Percentiles rank a stretch among this genome's conserved stretches.
phyloP scores from a whole-genome alignment of 2,797 vertebrate genomes.

The Halcyon smyrnensis region DNA sequence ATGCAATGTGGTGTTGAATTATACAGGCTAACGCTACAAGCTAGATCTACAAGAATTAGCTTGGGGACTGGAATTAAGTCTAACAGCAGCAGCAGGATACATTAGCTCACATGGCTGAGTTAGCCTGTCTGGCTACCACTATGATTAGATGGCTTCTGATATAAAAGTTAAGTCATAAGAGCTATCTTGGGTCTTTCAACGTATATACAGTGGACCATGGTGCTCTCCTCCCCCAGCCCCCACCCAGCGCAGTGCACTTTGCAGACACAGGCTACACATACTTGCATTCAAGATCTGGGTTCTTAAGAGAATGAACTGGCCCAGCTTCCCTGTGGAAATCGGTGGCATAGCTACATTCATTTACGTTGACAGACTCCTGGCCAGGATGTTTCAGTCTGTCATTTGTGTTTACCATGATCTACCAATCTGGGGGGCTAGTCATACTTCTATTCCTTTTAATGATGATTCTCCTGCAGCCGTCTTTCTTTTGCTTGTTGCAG shows the following conservation, averaged over 20 bases:
- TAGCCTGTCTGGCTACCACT: slow-evolving; percentile 11
- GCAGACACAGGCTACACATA: background rate
- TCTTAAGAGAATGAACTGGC: slow-evolving; percentile 2
- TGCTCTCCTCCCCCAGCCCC: background rate
- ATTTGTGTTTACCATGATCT: slow-evolving; percentile 30
- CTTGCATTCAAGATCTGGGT: background rate
- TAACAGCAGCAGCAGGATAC: slow-evolving; percentile 19
- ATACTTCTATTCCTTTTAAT: slow-evolving; percentile 29
- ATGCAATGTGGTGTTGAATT: slow-evolving; percentile 28
- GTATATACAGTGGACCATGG: accelerated
- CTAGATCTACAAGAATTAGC: slow-evolving; percentile 19
- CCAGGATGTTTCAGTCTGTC: slow-evolving; percentile 45
- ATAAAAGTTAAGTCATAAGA: background rate
- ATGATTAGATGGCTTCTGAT: slow-evolving; percentile 12
- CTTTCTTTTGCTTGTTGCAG: slow-evolving; percentile 27
- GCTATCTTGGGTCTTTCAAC: background rate
- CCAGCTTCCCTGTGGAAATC: background rate
- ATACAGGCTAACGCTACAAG: slow-evolving; percentile 22
- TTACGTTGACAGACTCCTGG: slow-evolving; percentile 25
- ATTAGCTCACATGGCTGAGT: background rate
- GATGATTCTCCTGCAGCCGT: slow-evolving; percentile 10
- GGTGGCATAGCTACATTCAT: slow-evolving; percentile 30
- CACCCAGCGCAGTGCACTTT: background rate
- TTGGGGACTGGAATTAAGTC: slow-evolving; percentile 20
- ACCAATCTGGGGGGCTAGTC: background rate